Evolutionary conservation across 2,113 vertebrate genomes (phyloP).

Genomic region (Nycticorax nycticorax): DNA sequence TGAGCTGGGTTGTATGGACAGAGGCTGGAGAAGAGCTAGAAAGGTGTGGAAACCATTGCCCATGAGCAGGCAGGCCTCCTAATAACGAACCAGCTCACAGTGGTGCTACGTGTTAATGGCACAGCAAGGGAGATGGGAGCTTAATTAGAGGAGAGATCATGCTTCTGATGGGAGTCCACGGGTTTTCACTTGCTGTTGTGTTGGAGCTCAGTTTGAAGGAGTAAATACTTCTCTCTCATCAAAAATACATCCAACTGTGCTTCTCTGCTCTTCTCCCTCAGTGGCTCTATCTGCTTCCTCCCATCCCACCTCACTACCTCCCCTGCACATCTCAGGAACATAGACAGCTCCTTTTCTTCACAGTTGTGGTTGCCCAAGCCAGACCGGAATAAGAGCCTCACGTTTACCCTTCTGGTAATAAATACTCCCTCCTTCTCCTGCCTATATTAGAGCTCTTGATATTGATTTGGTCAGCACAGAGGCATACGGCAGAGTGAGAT

Average conservation of each 20-base stretch:
- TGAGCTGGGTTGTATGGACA: not conserved
- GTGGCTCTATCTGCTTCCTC: not conserved
- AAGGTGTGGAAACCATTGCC: not conserved
- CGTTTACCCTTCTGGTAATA: not conserved
- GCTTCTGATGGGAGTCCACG: not conserved
- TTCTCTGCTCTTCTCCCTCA: not conserved
- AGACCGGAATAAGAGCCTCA: not conserved
- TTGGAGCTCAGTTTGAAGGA: not conserved
- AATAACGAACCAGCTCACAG: not conserved
- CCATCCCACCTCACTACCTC: not conserved
- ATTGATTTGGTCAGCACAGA: not conserved
- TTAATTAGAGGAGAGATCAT: not conserved
- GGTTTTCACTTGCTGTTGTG: not conserved
- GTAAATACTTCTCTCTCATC: not conserved
- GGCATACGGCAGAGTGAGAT: not conserved
- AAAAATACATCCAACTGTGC: not conserved
- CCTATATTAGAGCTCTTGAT: not conserved
- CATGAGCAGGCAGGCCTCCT: not conserved
- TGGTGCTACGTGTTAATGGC: not conserved
- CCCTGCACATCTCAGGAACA: not conserved
- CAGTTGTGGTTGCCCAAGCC: not conserved
- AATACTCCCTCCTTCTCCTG: not conserved
- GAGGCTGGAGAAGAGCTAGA: not conserved
- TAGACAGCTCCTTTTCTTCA: not conserved
- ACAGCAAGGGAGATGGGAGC: not conserved